Evolutionary conservation across 1,140 invertebrate species (phyloP).

Genomic region (Drosophila pachea): DNA sequence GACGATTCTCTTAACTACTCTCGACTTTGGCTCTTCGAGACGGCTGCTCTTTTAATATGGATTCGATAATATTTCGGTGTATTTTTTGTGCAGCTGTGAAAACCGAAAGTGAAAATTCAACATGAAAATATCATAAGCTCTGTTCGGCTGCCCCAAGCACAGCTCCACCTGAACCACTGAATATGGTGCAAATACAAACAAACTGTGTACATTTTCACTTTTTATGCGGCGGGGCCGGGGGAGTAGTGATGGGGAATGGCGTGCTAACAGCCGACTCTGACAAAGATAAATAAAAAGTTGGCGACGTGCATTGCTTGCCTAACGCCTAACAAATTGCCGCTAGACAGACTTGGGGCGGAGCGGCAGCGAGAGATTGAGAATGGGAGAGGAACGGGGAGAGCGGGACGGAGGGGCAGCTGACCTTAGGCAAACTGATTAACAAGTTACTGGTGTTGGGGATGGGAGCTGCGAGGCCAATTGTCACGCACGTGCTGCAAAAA

Average conservation of each 20-base stretch:
- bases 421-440: constrained; percentile 46
- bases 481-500: constrained; percentile 56
- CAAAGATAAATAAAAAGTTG: constrained; percentile 71
- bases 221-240: constrained; percentile 25
- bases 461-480: constrained; percentile 14
- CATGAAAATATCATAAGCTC: constrained; percentile 66
- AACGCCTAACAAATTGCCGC: constrained; percentile 39
- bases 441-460: constrained; percentile 2
- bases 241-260: constrained; percentile 9
- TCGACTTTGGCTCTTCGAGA: not conserved
- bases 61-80: constrained; percentile 48
- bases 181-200: constrained; percentile 69
- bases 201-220: constrained; percentile 75
- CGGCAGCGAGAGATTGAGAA: not conserved
- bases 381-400: constrained; percentile 9
- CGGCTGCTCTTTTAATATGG: not conserved
- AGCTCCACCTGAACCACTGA: constrained; percentile 29
- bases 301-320: constrained; percentile 64
- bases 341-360: not conserved
- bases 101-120: constrained; percentile 74
- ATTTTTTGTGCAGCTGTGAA: constrained; percentile 13
- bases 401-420: not conserved
- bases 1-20: not conserved
- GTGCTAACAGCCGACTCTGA: constrained; percentile 48
- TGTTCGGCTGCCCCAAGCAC: constrained; percentile 19